Evolutionary conservation across 2,888 invertebrate genomes (phyloP).

Genomic region (Iphiclides podalirius): DNA sequence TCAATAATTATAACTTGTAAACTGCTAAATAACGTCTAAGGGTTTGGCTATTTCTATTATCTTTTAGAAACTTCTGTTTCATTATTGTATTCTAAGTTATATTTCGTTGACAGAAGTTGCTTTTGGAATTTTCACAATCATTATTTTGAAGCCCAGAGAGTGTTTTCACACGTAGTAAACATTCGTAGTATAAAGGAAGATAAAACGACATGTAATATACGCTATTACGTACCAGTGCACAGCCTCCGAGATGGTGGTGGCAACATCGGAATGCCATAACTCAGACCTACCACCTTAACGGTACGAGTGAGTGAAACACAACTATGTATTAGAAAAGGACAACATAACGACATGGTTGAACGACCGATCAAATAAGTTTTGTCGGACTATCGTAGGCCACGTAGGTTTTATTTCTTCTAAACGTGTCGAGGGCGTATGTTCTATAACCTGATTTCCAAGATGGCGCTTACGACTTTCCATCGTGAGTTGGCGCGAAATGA

Average conservation of each 20-base stretch:
- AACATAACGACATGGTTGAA: constrained; percentile 70
- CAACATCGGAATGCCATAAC: constrained; percentile 77
- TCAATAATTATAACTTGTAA: no score
- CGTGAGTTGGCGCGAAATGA: constrained; percentile 39
- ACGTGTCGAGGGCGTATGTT: constrained; percentile 60
- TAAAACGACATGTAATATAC: constrained; percentile 61
- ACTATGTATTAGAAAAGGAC: constrained; percentile 46
- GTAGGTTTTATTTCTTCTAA: constrained; percentile 70
- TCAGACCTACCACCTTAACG: constrained; percentile 76
- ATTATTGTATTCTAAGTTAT: no score
- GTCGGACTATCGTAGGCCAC: constrained; percentile 72
- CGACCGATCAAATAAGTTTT: constrained; percentile 80
- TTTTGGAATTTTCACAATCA: no score
- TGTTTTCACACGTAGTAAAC: no score
- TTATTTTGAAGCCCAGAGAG: no score
- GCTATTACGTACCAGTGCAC: constrained; percentile 48
- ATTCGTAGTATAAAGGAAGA: constrained; percentile 50
- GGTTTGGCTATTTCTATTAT: no score
- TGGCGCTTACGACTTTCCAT: constrained; percentile 51
- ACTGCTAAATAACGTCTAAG: no score
- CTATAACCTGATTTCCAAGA: constrained; percentile 56
- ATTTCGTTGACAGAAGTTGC: no score
- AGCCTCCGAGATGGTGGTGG: constrained; percentile 73
- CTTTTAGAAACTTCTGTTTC: no score
- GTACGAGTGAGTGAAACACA: constrained; percentile 62